phyloP scores from a whole-genome alignment of 1,140 invertebrate species.

The Drosophila murphyi region DNA sequence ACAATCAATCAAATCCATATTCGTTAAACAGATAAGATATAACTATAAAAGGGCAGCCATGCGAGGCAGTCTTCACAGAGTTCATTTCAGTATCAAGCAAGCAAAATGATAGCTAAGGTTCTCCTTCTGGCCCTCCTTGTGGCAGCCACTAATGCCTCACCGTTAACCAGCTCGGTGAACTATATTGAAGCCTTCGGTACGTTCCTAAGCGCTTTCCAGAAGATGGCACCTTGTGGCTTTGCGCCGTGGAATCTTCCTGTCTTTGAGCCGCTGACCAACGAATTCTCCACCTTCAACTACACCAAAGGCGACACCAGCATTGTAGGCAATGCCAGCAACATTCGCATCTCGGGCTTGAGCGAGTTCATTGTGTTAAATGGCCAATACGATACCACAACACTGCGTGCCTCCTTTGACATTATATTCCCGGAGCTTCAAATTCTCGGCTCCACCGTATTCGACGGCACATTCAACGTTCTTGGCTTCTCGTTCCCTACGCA shows the following conservation, averaged over 20 bases:
- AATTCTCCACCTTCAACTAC: conserved; percentile 16
- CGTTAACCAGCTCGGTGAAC: conserved; percentile 4
- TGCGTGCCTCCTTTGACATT: not conserved
- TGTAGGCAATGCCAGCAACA: conserved; percentile 21
- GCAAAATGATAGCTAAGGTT: conserved; percentile 16
- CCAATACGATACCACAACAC: conserved; percentile 3
- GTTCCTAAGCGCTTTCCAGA: not conserved
- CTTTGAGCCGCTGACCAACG: conserved; percentile 1
- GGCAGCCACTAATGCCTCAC: not conserved
- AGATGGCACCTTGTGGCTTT: conserved; percentile 16
- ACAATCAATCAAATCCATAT: conserved; percentile 19
- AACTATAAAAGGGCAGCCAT: not conserved
- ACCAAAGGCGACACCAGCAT: conserved; percentile 5
- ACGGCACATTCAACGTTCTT: conserved; percentile 32
- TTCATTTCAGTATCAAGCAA: not conserved
- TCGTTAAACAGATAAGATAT: conserved; percentile 6
- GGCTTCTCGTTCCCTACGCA: conserved; percentile 34
- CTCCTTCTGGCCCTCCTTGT: not conserved
- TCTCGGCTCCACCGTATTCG: conserved; percentile 10
- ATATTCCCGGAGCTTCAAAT: conserved; percentile 15
- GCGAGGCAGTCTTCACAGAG: not conserved
- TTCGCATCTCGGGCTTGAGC: conserved; percentile 13
- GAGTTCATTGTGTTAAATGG: not conserved
- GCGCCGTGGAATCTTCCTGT: conserved; percentile 1
- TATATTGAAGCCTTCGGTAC: not conserved